Percentiles rank a stretch among this genome's conserved stretches.
phyloP scores from a whole-genome alignment of 2,113 vertebrate genomes.

The Pristiophorus japonicus region DNA sequence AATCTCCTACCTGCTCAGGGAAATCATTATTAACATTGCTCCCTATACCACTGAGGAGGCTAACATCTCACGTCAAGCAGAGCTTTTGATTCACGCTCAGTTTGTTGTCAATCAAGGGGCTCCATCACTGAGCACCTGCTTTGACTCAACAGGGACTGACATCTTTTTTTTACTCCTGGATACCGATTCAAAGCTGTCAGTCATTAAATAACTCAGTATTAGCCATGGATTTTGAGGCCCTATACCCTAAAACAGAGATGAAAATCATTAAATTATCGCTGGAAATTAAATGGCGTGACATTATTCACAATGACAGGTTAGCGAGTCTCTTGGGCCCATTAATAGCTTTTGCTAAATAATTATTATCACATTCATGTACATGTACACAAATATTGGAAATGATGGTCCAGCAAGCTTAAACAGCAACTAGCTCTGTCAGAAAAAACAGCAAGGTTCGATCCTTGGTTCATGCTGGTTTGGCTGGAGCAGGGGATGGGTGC shows the following conservation, averaged over 20 bases:
- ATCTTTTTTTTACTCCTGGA: slow-evolving; percentile 13
- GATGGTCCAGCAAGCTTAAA: not conserved
- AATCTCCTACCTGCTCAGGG: not conserved
- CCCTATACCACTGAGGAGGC: not conserved
- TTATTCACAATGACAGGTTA: not conserved
- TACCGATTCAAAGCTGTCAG: not conserved
- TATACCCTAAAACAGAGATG: not conserved
- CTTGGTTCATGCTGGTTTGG: not conserved
- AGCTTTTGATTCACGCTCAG: slow-evolving; percentile 1
- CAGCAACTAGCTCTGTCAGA: not conserved
- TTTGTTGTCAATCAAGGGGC: slow-evolving; percentile 4
- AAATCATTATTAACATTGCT: slow-evolving; percentile 36
- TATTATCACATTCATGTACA: too few species aligned
- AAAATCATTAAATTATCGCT: not conserved
- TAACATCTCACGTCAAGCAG: not conserved
- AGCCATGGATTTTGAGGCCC: not conserved
- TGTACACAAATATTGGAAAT: not conserved
- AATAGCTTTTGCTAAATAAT: slow-evolving; percentile 21
- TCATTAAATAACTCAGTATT: slow-evolving; percentile 15
- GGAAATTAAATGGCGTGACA: not conserved
- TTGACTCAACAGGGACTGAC: not conserved
- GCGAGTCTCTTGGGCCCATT: not conserved
- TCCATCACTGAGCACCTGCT: slow-evolving; percentile 27
- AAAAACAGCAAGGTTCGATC: not conserved
- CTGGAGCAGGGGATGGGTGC: not conserved